Base-by-base conservation (phyloP, 2,888 invertebrate species). In the Aleiodes testaceus region DNA sequence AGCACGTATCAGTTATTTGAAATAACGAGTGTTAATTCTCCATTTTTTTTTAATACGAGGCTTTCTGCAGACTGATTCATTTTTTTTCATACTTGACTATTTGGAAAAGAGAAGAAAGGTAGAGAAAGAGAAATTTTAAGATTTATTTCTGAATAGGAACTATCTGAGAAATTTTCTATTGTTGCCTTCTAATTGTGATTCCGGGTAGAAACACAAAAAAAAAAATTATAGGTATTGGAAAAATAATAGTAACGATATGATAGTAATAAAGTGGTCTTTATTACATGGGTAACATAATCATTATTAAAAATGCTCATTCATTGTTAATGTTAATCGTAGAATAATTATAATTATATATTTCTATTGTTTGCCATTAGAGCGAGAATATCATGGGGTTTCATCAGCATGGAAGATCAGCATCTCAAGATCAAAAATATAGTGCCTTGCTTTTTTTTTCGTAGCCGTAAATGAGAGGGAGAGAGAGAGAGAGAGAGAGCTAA, bases 281-380 rank as follows among this genome's bases (percentile, higher is more conserved):
- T 69, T 69, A 63, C 66, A 14, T 42, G 59, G 59, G 59, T 59
- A 75, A 73, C 66, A 69, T 69, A 12, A 30, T 61, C 66, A 69
- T 69, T 12, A 30, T 61, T 66, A 26, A 52, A n/a, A 70, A 50
- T 70, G 66, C 61, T 63, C 64, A 70, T 64, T 70, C 61, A 70
- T 70, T 66, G 50, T 66, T 69, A 66, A 66, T 71, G 36, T 12
- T 44, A 18, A 55, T 42, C 11, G 18, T 30, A 18, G n/a, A 42
- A 16, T 18, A 49, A n/a, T 52, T 50, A 36, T 30, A 44, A 36
- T 50, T 66, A 18, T 50, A 42, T 61, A 14, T 42, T 47, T 66
- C 20, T 20, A 42, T 66, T 52, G 42, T 67, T 55, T 67, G 18
- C 14, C 47, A 30, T 70, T 59, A 26, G n/a, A 59, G 59, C 16